phyloP scores from a whole-genome alignment of 2,888 invertebrate species.

The Drosophila subquinaria region DNA sequence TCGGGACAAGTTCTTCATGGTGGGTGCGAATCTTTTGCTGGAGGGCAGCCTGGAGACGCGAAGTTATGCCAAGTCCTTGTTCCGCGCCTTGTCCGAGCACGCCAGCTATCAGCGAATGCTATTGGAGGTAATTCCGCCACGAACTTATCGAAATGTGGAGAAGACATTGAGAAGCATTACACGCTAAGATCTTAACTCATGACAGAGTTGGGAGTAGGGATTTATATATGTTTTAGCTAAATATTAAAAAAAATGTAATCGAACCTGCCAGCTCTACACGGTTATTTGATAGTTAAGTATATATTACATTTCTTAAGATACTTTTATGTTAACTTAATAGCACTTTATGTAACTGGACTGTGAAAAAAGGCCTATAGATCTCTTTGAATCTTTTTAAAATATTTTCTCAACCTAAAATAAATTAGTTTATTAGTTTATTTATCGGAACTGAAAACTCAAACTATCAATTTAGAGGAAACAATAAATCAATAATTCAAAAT shows the following conservation, averaged over 20 bases:
- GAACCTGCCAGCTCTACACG: neutral
- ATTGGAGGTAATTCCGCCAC: conserved; percentile 92
- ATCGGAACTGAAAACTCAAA: too few species aligned
- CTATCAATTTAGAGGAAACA: too few species aligned
- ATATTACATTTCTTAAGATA: too few species aligned
- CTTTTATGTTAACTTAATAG: too few species aligned
- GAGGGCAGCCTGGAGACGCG: conserved; percentile 96
- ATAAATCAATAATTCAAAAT: too few species aligned
- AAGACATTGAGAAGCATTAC: conserved; percentile 88
- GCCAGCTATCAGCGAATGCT: conserved; percentile 91
- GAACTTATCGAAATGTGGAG: conserved; percentile 92
- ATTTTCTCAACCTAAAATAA: too few species aligned
- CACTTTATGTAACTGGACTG: too few species aligned
- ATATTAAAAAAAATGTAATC: neutral
- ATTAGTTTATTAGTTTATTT: too few species aligned
- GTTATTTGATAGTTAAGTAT: neutral
- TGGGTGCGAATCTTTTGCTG: conserved; percentile 92
- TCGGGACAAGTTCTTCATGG: conserved; percentile 91
- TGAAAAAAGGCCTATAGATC: too few species aligned
- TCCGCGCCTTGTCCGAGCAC: conserved; percentile 90
- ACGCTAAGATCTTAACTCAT: conserved; percentile 35
- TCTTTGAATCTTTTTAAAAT: too few species aligned
- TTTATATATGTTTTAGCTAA: neutral
- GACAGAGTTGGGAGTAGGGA: neutral
- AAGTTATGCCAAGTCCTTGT: conserved; percentile 91